Base-by-base conservation (phyloP, 2,797 vertebrate species). In the Leptatherina wallacei region DNA sequence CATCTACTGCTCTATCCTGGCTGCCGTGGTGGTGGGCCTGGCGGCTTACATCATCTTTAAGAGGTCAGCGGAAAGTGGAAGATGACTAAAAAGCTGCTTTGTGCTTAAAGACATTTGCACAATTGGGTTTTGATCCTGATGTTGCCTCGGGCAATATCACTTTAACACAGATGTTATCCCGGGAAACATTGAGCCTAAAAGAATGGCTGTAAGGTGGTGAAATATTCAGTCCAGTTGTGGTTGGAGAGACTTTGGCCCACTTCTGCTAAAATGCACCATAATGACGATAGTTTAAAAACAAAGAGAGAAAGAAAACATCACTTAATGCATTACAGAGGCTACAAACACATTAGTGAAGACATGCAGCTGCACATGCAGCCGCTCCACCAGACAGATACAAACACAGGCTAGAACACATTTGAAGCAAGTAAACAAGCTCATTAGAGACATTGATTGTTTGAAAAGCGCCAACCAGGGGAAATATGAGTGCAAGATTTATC, bases 1-100 rank as follows among this genome's bases (percentile, higher is more conserved):
- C 0, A 96, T 99, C 85, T 99, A 98, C 85, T 99, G 98, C 93
- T 99, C 98, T 83, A 97, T 99, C 94, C 93, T 99, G 92, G 97
- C 98, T 0, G 98, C 97, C 0, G 96, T 97, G 83, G 95, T 98
- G 47, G 96, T 97, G 76, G 97, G 97, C 71, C 88, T 99, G 0
- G 94, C 98, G 85, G 97, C 97, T 10, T 99, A 97, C 88, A 95
- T 98, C 0, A 94, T 96, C 59, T 99, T 99, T 85, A 99, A 97
- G 90, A 96, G 97, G 97, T 99, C 81, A 94, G 93, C 63, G 58
- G 60, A 18, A 5, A 69, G 27, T 0, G 44, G 44, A 47, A 47
- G 20, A n/a, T 20, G 20, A 16, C 52, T 35, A 38, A 66, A 71
- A 69, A 79, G 67, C 27, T 49, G 16, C 30, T 61, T 60, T 75